Evolutionary conservation across 2,888 invertebrate genomes (phyloP).

Genomic region (Apamea monoglypha): DNA sequence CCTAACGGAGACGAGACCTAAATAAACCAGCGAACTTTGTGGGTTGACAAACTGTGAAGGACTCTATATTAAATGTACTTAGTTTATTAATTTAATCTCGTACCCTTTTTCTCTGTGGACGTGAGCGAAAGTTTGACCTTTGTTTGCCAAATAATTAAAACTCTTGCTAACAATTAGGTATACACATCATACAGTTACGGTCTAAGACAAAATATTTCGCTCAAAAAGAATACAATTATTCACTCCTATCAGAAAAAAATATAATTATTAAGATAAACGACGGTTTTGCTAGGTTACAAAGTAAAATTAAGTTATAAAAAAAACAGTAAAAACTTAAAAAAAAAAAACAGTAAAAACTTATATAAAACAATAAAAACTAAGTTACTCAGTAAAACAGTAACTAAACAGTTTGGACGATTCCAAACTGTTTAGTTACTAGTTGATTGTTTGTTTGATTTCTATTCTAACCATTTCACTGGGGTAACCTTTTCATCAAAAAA

Average conservation of each 20-base stretch:
- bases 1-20: slow-evolving; percentile 48
- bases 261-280: no score
- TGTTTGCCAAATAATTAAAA: slow-evolving; percentile 18
- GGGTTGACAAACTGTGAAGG: slow-evolving; percentile 34
- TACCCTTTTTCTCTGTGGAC: slow-evolving; percentile 34
- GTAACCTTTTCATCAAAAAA: neutral
- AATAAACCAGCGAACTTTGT: slow-evolving; percentile 54
- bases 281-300: no score
- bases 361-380: no score
- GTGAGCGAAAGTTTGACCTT: slow-evolving; percentile 9
- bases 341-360: no score
- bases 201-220: no score
- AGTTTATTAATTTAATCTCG: slow-evolving; percentile 37
- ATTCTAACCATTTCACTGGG: neutral
- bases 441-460: no score
- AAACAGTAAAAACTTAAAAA: no score
- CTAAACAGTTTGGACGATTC: neutral
- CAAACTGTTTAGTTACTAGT: no score
- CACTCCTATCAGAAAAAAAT: no score
- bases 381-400: neutral
- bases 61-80: slow-evolving; percentile 38
- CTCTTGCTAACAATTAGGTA: neutral
- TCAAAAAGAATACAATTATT: no score
- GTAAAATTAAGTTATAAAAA: no score
- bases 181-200: neutral